phyloP scores from a whole-genome alignment of 2,113 vertebrate genomes.

The Fulica atra region DNA sequence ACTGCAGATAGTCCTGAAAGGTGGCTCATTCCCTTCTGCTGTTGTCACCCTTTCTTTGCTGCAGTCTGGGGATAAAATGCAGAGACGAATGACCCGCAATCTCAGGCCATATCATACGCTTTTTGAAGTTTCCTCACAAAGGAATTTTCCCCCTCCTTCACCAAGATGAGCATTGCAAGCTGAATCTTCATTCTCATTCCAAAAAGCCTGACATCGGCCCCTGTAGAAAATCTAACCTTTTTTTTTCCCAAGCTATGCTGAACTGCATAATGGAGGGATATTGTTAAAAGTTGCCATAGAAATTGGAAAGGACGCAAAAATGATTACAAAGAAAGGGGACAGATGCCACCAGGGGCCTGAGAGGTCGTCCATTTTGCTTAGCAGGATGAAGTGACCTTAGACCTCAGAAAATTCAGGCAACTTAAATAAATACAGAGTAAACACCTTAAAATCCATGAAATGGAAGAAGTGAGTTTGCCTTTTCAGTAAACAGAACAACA shows the following conservation, averaged over 20 bases:
- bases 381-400: not conserved
- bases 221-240: not conserved
- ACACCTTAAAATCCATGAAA: not conserved
- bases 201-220: conserved; percentile 20
- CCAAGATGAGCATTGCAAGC: not conserved
- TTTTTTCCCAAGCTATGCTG: not conserved
- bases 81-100: fast-evolving
- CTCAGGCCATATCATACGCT: fast-evolving
- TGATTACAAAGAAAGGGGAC: not conserved
- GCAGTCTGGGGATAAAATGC: not conserved
- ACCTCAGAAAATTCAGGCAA: not conserved
- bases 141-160: not conserved
- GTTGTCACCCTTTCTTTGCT: not conserved
- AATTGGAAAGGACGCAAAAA: not conserved
- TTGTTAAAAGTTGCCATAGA: not conserved
- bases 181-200: not conserved
- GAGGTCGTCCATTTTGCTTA: not conserved
- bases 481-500: not conserved
- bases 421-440: not conserved
- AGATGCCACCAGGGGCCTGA: fast-evolving
- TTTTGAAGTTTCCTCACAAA: not conserved
- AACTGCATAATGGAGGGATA: conserved; percentile 1
- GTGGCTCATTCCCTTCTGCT: not conserved
- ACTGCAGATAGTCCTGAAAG: not conserved
- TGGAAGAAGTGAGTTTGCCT: not conserved